These are phyloP conservation scores for Ochropacha duplaris DNA, from an alignment of 2,888 invertebrate genomes.

Conservation along the genomic window DNA sequence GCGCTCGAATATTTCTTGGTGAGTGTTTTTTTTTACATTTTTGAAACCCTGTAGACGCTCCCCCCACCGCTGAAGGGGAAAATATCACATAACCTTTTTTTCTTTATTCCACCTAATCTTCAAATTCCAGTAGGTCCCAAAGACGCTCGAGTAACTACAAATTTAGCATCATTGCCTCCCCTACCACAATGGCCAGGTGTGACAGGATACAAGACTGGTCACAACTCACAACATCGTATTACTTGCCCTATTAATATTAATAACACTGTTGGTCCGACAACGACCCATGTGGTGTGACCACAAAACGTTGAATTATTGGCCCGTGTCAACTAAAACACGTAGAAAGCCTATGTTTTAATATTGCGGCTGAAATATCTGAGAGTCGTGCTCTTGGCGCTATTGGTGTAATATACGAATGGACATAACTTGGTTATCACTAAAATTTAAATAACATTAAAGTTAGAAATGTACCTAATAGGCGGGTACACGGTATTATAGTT, in stretches of 20 bases:
- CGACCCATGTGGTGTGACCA: conserved; percentile 27
- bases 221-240: conserved; percentile 25
- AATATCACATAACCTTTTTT: too few species aligned
- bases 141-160: too few species aligned
- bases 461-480: not conserved
- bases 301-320: conserved; percentile 19
- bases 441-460: not conserved
- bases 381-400: not conserved
- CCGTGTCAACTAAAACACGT: conserved; percentile 14
- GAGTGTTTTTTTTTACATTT: too few species aligned
- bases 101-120: too few species aligned
- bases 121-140: too few species aligned
- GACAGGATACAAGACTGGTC: conserved; percentile 39
- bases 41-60: too few species aligned
- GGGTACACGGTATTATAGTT: not conserved
- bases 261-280: conserved; percentile 26
- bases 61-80: too few species aligned
- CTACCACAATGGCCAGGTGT: conserved; percentile 13
- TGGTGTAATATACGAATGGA: not conserved
- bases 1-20: too few species aligned
- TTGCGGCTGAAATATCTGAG: conserved; percentile 1
- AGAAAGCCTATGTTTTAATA: conserved; percentile 10
- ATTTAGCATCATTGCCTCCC: too few species aligned
- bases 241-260: conserved; percentile 40
- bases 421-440: not conserved